Conservation (phyloP, 2,797 vertebrate genomes). For the Melanotaenia boesemani region DNA sequence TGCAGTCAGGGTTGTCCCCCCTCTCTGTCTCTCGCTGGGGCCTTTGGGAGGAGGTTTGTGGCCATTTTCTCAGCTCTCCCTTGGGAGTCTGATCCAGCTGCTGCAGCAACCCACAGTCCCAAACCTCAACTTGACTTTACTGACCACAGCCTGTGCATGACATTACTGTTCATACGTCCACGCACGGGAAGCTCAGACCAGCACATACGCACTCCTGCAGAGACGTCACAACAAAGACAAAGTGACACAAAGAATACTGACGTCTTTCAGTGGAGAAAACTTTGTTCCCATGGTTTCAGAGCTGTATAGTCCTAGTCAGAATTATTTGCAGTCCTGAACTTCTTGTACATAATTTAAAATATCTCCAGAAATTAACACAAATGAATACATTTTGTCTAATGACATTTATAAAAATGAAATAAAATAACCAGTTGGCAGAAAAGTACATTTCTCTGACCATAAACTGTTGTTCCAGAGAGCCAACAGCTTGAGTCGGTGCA, state of each 20-base stretch:
- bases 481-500: too few species aligned
- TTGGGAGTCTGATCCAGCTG: constrained; percentile 69
- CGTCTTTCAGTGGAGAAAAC: constrained; percentile 34
- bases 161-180: constrained; percentile 62
- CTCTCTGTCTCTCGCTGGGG: constrained; percentile 26
- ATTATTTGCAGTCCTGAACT: not conserved
- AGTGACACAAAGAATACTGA: constrained; percentile 26
- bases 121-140: constrained; percentile 48
- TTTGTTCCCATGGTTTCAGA: constrained; percentile 59
- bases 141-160: constrained; percentile 55
- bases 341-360: not conserved
- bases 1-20: constrained; percentile 42
- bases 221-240: constrained; percentile 52
- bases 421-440: not conserved
- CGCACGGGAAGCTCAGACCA: constrained; percentile 39
- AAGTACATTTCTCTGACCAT: too few species aligned
- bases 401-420: not conserved
- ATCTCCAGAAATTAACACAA: not conserved
- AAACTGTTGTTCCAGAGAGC: too few species aligned
- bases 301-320: constrained; percentile 22
- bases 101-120: constrained; percentile 45
- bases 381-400: too few species aligned
- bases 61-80: constrained; percentile 79
- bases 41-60: constrained; percentile 53
- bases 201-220: constrained; percentile 35